Conservation (phyloP, 2,888 invertebrate species). For the Sesia bembeciformis region DNA sequence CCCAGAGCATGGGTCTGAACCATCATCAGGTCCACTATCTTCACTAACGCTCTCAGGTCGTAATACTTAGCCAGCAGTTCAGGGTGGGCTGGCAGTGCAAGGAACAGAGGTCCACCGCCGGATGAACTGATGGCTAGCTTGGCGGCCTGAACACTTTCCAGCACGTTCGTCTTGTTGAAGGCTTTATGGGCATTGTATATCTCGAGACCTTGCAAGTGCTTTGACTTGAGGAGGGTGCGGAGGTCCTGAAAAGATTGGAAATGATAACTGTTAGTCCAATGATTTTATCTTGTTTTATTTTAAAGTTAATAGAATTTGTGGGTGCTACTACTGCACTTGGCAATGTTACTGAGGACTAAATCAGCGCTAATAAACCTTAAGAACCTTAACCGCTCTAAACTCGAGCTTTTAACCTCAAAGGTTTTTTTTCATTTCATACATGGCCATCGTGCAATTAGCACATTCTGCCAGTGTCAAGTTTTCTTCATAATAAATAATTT, state of each 20-base stretch:
- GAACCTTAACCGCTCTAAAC: no score
- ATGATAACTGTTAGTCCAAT: background rate
- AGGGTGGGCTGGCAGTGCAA: constrained; percentile 77
- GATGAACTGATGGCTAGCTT: constrained; percentile 58
- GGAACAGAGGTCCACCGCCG: constrained; percentile 68
- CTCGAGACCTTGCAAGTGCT: constrained; percentile 73
- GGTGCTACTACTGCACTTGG: no score
- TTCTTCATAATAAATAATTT: no score
- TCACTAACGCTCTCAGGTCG: constrained; percentile 78
- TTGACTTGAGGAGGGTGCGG: constrained; percentile 68
- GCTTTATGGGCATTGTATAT: constrained; percentile 69
- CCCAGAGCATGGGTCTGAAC: constrained; percentile 80
- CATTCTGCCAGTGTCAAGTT: no score
- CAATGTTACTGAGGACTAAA: no score
- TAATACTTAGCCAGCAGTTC: constrained; percentile 81
- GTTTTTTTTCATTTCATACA: no score
- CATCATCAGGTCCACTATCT: constrained; percentile 79
- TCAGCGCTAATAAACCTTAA: no score
- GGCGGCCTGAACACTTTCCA: constrained; percentile 57
- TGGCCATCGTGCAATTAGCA: no score
- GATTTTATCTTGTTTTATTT: background rate
- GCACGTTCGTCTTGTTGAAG: constrained; percentile 64
- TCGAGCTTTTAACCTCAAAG: no score
- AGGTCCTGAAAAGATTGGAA: constrained; percentile 57
- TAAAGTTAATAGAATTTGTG: no score